These are phyloP conservation scores for Sibirionetta formosa DNA, from an alignment of 2,797 vertebrate species.

Conservation along the genomic window DNA sequence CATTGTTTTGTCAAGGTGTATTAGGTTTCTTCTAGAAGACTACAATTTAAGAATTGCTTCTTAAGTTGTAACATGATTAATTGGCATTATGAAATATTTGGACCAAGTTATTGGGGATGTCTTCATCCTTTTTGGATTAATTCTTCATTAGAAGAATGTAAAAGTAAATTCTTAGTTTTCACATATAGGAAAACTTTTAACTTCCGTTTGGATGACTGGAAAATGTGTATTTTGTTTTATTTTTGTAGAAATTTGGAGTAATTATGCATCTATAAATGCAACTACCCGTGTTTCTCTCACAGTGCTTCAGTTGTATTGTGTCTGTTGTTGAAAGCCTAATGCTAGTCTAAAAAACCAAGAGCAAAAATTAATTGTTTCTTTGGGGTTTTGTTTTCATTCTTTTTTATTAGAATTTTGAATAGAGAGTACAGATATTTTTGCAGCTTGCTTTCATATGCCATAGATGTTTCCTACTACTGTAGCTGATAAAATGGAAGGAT, in stretches of 20 bases:
- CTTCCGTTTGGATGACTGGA: background rate
- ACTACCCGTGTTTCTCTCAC: background rate
- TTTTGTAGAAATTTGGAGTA: background rate
- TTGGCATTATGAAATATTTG: background rate
- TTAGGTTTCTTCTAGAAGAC: background rate
- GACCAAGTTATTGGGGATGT: background rate
- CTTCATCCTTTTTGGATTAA: background rate
- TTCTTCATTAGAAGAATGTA: background rate
- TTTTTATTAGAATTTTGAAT: background rate
- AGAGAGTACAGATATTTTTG: background rate
- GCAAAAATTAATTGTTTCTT: background rate
- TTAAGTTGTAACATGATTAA: fast-evolving
- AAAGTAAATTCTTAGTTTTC: background rate
- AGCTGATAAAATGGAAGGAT: background rate
- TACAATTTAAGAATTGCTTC: background rate
- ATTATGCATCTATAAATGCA: background rate
- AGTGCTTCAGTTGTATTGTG: background rate
- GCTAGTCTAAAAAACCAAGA: background rate
- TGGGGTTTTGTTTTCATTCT: background rate
- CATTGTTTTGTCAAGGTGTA: background rate
- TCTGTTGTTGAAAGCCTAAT: background rate
- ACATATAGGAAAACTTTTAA: fast-evolving
- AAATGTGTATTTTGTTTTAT: background rate
- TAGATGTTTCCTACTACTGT: background rate
- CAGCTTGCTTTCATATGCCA: background rate